Conservation (phyloP, 2,113 vertebrate species). For the Ia io region DNA sequence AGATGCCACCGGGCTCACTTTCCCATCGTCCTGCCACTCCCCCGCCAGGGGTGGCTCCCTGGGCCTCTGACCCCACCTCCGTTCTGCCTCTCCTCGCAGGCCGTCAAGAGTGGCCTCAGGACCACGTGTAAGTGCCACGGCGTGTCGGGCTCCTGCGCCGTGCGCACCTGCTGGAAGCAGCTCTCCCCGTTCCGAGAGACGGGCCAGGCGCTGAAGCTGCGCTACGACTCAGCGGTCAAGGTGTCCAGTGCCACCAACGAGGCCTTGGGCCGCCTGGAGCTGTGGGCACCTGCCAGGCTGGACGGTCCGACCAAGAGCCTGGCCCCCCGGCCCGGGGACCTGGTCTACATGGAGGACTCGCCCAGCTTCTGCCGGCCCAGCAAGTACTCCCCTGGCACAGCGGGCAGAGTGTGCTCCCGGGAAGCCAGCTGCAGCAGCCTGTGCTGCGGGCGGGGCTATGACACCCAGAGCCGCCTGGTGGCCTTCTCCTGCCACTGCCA, state of each 20-base stretch:
- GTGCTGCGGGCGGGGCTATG: conserved; percentile 96
- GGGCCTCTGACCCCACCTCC: background rate
- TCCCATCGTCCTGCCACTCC: background rate
- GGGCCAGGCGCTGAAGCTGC: conserved; percentile 91
- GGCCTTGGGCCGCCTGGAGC: conserved; percentile 91
- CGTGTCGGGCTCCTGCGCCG: conserved; percentile 95
- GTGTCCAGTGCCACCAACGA: conserved; percentile 95
- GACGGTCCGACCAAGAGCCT: conserved; percentile 74
- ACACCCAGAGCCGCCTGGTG: conserved; percentile 94
- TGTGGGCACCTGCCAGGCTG: conserved; percentile 82
- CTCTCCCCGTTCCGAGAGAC: conserved; percentile 96
- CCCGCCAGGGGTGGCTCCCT: accelerated
- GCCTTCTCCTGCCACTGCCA: conserved; percentile 97
- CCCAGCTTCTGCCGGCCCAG: conserved; percentile 96
- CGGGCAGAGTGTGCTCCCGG: conserved; percentile 90
- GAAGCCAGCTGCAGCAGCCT: conserved; percentile 95
- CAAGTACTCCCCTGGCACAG: conserved; percentile 93
- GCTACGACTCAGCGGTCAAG: conserved; percentile 90
- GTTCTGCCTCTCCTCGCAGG: conserved; percentile 79
- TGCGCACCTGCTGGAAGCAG: conserved; percentile 98
- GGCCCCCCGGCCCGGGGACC: conserved; percentile 86
- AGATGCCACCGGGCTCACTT: background rate
- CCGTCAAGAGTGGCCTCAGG: conserved; percentile 95
- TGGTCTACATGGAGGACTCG: conserved; percentile 97
- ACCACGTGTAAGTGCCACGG: conserved; percentile 99